Conservation (phyloP, 30 jellyfish, hydroid and myxozoan genomes). For the Aurelia sp. region DNA sequence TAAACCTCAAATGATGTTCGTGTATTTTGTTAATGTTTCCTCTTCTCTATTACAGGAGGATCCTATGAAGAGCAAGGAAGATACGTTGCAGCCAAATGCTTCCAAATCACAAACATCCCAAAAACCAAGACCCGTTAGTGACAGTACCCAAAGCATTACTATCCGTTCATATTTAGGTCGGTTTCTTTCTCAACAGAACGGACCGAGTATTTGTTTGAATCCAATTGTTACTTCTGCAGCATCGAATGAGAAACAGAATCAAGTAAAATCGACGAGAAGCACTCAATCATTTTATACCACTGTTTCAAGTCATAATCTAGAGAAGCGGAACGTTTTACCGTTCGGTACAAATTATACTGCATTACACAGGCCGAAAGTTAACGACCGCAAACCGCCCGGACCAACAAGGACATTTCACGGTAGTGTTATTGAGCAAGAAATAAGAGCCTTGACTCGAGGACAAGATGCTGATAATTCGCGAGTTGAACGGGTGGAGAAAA, state of each 20-base stretch:
- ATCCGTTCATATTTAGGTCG: constrained; percentile 67
- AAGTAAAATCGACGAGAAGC: not conserved
- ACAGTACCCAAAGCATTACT: constrained; percentile 35
- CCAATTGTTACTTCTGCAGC: constrained; percentile 66
- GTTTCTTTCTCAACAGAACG: constrained; percentile 32
- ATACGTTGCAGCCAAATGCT: too few species aligned
- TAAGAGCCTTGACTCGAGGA: constrained; percentile 42
- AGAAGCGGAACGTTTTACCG: constrained; percentile 33
- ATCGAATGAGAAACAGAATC: constrained; percentile 19
- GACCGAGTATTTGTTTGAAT: constrained; percentile 49
- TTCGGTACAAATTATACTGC: constrained; percentile 41
- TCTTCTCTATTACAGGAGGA: too few species aligned
- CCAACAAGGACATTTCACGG: constrained; percentile 38
- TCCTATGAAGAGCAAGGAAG: too few species aligned
- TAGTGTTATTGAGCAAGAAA: constrained; percentile 43
- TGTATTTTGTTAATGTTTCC: too few species aligned
- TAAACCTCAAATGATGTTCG: too few species aligned
- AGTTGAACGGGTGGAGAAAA: constrained; percentile 4
- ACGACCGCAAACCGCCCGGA: constrained; percentile 26
- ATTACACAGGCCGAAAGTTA: constrained; percentile 53
- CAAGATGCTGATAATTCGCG: constrained; percentile 12
- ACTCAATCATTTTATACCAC: not conserved
- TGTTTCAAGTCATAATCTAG: constrained; percentile 2
- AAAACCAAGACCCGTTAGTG: constrained; percentile 41
- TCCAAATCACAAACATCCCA: not conserved